phyloP scores from a whole-genome alignment of 2,888 invertebrate species.

The Helleia helle region DNA sequence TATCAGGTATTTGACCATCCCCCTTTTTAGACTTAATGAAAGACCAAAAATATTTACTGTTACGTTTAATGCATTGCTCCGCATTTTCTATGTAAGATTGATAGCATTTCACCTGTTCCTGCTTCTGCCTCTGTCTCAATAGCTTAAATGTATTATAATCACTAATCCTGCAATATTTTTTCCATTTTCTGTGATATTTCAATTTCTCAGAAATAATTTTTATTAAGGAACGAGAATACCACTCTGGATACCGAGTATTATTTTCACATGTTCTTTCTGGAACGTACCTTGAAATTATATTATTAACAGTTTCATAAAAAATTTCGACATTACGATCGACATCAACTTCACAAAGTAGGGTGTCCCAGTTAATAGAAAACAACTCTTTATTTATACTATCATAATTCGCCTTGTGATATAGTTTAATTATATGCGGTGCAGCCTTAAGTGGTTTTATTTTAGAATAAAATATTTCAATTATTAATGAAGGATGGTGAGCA shows the following conservation, averaged over 20 bases:
- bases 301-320: conserved; percentile 2
- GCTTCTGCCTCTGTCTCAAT: not conserved
- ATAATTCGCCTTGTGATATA: not conserved
- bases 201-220: conserved; percentile 6
- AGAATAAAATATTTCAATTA: not conserved
- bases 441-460: not conserved
- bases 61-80: conserved; percentile 2
- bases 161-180: conserved; percentile 2
- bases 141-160: not conserved
- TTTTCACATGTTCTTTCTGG: not conserved
- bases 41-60: conserved; percentile 6
- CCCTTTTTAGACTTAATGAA: conserved; percentile 9
- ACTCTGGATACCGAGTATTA: not conserved
- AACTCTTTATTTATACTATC: not conserved
- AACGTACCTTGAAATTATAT: not conserved
- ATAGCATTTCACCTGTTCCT: conserved; percentile 3
- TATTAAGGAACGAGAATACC: conserved; percentile 3
- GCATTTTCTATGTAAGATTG: not conserved
- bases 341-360: not conserved
- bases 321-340: not conserved
- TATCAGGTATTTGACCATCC: not conserved
- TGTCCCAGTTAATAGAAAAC: not conserved
- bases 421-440: not conserved
- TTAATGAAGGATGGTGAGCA: not conserved
- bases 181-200: conserved; percentile 5